Percentiles rank a stretch among this genome's conserved stretches.
Conservation (phyloP, 2,113 vertebrate genomes). For the Plestiodon gilberti region DNA sequence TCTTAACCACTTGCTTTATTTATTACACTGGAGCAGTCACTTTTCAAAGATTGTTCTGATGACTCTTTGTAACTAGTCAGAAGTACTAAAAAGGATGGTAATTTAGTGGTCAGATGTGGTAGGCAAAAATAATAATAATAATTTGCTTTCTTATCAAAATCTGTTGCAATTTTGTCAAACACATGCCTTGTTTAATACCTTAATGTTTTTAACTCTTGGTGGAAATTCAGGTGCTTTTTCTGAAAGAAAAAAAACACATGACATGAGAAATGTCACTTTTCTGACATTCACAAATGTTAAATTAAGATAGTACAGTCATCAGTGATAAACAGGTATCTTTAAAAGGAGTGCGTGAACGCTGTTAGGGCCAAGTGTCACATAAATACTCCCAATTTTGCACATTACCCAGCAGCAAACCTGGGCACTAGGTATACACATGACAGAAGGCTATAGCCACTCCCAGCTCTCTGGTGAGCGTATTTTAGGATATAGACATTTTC, state of each 20-base stretch:
- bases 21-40: slow-evolving; percentile 77
- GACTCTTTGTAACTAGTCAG: slow-evolving; percentile 31
- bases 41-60: slow-evolving; percentile 59
- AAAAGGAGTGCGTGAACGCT: slow-evolving; percentile 21
- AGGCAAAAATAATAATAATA: slow-evolving; percentile 11
- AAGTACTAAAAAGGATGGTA: slow-evolving; percentile 18
- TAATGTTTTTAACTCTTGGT: slow-evolving; percentile 48
- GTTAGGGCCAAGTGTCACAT: background rate
- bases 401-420: background rate
- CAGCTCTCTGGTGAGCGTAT: no score
- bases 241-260: background rate
- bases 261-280: background rate
- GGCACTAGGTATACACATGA: background rate
- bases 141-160: slow-evolving; percentile 37
- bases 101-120: background rate
- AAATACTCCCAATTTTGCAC: no score
- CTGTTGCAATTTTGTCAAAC: slow-evolving; percentile 31
- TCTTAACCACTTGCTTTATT: slow-evolving; percentile 70
- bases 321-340: slow-evolving; percentile 1
- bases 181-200: slow-evolving; percentile 28
- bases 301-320: slow-evolving; percentile 1
- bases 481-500: background rate
- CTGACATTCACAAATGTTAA: slow-evolving; percentile 31
- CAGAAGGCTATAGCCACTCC: background rate
- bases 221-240: slow-evolving; percentile 43